phyloP scores from a whole-genome alignment of 2,888 invertebrate species.

The Apodemia duryi region DNA sequence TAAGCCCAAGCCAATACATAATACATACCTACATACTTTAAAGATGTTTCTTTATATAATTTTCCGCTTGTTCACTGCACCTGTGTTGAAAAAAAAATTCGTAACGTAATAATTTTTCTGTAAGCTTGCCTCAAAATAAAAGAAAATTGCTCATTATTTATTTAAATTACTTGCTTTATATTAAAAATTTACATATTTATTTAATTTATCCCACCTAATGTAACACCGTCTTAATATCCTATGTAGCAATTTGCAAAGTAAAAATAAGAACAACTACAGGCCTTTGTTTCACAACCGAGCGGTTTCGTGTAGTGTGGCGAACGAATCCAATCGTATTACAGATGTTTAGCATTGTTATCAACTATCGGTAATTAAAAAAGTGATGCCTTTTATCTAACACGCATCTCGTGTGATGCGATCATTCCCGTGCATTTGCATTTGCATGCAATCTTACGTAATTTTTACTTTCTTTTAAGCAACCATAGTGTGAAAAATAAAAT shows the following conservation, averaged over 20 bases:
- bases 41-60: no score
- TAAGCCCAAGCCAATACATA: no score
- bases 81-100: no score
- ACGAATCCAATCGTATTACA: slow-evolving; percentile 1
- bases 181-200: no score
- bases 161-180: no score
- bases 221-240: neutral
- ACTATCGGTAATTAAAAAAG: slow-evolving; percentile 21
- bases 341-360: slow-evolving; percentile 16
- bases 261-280: slow-evolving; percentile 6
- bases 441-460: slow-evolving; percentile 23
- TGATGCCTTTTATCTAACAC: slow-evolving; percentile 19
- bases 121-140: no score
- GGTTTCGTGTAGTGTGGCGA: slow-evolving; percentile 4
- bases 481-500: slow-evolving; percentile 3
- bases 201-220: neutral
- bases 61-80: no score
- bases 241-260: neutral
- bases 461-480: slow-evolving; percentile 19
- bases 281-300: slow-evolving; percentile 1
- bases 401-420: slow-evolving; percentile 19
- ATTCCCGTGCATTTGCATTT: slow-evolving; percentile 13
- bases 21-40: no score
- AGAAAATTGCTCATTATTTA: no score
- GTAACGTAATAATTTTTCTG: no score